A percentile compares a stretch with the other conserved stretches of the same genome.
Evolutionary conservation across 2,113 vertebrate genomes (phyloP).

Genomic region (Anhinga rufa): DNA sequence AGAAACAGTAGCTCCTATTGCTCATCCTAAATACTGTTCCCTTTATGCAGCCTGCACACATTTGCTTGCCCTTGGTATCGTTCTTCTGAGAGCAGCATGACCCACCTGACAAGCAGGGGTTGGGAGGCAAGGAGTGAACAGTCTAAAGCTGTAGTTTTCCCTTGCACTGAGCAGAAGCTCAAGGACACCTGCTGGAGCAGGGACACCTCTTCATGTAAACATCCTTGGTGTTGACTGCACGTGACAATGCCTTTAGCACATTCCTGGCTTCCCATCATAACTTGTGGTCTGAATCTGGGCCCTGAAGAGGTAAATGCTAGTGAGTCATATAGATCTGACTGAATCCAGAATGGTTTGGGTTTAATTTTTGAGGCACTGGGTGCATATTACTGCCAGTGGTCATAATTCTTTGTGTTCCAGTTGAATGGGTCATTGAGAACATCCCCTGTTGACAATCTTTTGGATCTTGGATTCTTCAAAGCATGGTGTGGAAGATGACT

Average conservation of each 20-base stretch:
- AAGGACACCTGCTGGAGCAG: background rate
- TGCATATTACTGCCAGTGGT: background rate
- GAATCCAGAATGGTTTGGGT: background rate
- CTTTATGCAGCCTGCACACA: background rate
- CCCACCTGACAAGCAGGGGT: background rate
- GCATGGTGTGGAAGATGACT: background rate
- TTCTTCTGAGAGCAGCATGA: background rate
- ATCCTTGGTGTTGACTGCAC: background rate
- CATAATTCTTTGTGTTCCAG: constrained; percentile 11
- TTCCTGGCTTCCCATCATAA: background rate
- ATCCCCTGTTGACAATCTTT: background rate
- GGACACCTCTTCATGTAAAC: background rate
- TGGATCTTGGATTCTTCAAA: background rate
- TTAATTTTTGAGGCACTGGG: background rate
- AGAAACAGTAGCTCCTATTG: background rate
- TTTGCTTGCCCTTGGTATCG: background rate
- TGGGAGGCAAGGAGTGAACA: background rate
- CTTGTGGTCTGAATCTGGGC: background rate
- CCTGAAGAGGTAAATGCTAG: background rate
- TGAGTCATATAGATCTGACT: background rate
- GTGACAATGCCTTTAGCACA: background rate
- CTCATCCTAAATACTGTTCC: background rate
- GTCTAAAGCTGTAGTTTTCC: background rate
- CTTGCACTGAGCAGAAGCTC: background rate
- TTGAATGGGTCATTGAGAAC: background rate